phyloP scores from a whole-genome alignment of 1,140 invertebrate genomes.

The Onthophagus taurus region DNA sequence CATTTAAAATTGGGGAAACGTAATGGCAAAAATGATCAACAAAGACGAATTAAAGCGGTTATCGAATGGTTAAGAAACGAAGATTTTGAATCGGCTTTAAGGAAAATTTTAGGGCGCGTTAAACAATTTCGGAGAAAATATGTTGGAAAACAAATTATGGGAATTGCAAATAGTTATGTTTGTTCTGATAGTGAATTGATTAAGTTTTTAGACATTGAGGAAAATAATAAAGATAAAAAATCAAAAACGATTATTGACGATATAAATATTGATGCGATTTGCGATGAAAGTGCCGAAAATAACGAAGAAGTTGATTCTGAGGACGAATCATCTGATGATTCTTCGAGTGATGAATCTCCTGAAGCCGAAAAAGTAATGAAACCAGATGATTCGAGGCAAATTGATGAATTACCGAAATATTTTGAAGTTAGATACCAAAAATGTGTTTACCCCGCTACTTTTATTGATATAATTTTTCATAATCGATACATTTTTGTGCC shows the following conservation, averaged over 20 bases:
- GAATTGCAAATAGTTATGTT: conserved; percentile 52
- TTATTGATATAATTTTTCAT: conserved; percentile 56
- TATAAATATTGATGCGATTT: conserved; percentile 12
- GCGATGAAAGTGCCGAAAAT: conserved; percentile 4
- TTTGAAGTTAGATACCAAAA: conserved; percentile 50
- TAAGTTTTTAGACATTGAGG: conserved; percentile 38
- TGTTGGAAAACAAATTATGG: conserved; percentile 47
- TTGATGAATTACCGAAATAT: conserved; percentile 47
- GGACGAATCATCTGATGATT: conserved; percentile 17
- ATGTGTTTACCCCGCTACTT: conserved; percentile 48
- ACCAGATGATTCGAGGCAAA: background rate
- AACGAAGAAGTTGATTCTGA: conserved; percentile 14
- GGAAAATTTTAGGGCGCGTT: conserved; percentile 52
- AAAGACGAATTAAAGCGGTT: conserved; percentile 52
- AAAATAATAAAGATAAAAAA: background rate
- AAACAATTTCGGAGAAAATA: conserved; percentile 43
- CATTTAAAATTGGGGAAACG: conserved; percentile 53
- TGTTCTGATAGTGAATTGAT: conserved; percentile 46
- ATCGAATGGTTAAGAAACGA: conserved; percentile 65
- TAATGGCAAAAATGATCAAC: conserved; percentile 47
- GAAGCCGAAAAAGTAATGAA: conserved; percentile 13
- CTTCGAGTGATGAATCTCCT: conserved; percentile 12
- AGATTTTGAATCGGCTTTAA: conserved; percentile 55
- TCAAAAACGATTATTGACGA: conserved; percentile 6
- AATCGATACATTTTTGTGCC: conserved; percentile 56